Evolutionary conservation across 1,140 invertebrate species (phyloP).

Genomic region (Lasioglossum albipes): DNA sequence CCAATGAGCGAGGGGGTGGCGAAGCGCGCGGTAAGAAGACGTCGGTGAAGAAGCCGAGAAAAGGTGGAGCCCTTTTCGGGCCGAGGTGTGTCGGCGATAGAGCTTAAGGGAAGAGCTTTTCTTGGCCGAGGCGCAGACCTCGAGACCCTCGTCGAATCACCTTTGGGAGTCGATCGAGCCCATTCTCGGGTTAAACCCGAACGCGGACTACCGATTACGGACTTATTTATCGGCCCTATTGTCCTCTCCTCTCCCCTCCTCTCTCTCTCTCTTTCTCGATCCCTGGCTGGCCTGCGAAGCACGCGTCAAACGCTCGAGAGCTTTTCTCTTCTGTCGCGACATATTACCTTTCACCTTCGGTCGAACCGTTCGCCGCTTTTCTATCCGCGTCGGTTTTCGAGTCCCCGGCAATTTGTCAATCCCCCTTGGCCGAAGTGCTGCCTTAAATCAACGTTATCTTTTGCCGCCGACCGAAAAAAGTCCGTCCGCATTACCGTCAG

Average conservation of each 20-base stretch:
- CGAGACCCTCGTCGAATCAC: conserved; percentile 27
- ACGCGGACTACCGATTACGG: conserved; percentile 61
- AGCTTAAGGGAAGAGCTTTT: conserved; percentile 37
- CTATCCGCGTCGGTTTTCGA: conserved; percentile 57
- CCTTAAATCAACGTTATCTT: conserved; percentile 58
- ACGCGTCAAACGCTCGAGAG: conserved; percentile 43
- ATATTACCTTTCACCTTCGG: conserved; percentile 59
- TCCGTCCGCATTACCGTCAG: conserved; percentile 10
- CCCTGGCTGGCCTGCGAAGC: background rate
- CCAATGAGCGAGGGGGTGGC: conserved; percentile 20
- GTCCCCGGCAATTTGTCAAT: conserved; percentile 59
- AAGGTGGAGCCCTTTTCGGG: conserved; percentile 25
- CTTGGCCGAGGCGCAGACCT: conserved; percentile 9
- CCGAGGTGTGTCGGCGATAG: conserved; percentile 43
- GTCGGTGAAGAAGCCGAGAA: conserved; percentile 1
- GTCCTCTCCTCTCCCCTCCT: conserved; percentile 34
- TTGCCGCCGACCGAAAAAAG: conserved; percentile 17
- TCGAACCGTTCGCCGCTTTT: conserved; percentile 46
- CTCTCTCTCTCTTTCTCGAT: background rate
- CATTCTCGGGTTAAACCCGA: conserved; percentile 35
- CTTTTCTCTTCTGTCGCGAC: conserved; percentile 53
- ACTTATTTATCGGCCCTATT: conserved; percentile 67
- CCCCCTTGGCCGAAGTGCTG: conserved; percentile 24
- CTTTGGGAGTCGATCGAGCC: conserved; percentile 58
- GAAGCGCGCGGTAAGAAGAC: conserved; percentile 18